Percentiles rank a stretch among this genome's conserved stretches.
These are phyloP conservation scores for Leuctra nigra DNA, from an alignment of 2,888 invertebrate genomes.

Conservation along the genomic window DNA sequence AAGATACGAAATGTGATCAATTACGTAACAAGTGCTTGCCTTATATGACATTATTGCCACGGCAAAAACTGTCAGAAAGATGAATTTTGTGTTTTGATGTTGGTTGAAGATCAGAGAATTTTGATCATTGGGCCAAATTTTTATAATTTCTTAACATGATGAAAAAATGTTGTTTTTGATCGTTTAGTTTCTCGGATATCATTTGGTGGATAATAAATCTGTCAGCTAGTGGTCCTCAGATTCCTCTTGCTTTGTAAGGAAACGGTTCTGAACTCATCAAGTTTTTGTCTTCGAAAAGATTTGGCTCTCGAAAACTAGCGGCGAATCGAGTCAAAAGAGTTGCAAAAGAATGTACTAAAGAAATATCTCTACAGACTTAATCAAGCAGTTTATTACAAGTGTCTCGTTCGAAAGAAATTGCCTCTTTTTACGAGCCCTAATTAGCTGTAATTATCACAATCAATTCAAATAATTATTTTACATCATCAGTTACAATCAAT, in stretches of 20 bases:
- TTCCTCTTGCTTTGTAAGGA: conserved; percentile 9
- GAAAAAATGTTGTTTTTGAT: too few species aligned
- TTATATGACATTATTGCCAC: too few species aligned
- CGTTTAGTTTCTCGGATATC: too few species aligned
- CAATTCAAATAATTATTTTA: conserved; percentile 4
- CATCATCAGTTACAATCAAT: conserved; percentile 2
- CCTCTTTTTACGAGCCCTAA: neutral
- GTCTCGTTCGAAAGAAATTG: conserved; percentile 11
- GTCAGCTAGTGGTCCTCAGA: conserved; percentile 18
- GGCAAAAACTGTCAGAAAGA: too few species aligned
- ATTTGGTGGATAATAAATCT: conserved; percentile 24
- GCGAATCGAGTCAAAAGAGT: conserved; percentile 6
- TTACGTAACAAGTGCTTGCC: too few species aligned
- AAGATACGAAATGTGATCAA: too few species aligned
- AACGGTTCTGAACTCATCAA: conserved; percentile 4
- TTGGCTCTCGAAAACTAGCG: conserved; percentile 10
- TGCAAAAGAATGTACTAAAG: conserved; percentile 13
- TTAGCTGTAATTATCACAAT: conserved; percentile 13
- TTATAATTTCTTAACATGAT: too few species aligned
- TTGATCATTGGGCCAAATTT: too few species aligned
- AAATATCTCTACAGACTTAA: conserved; percentile 10
- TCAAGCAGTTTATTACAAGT: conserved; percentile 14
- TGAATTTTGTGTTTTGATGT: too few species aligned
- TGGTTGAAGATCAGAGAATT: too few species aligned
- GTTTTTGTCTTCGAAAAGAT: conserved; percentile 7